Evolutionary conservation across 2,113 vertebrate species (phyloP).

Genomic region (Alaudala cheleensis): DNA sequence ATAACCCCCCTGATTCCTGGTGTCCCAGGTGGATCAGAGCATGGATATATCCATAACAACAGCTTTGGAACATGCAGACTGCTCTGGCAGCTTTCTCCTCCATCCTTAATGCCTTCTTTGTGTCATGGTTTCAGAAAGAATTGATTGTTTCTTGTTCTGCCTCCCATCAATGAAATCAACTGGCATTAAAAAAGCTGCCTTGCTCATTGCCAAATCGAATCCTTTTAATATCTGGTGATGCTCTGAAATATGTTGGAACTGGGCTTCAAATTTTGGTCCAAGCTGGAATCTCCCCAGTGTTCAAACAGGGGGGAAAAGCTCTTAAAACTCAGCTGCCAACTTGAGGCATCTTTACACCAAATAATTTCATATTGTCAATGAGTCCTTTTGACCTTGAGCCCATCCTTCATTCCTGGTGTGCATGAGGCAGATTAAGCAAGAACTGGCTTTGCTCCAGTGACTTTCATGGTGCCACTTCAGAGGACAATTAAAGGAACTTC

Average conservation of each 20-base stretch:
- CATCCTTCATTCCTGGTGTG: neutral
- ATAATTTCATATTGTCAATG: neutral
- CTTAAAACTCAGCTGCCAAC: constrained; percentile 3
- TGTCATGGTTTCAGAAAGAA: neutral
- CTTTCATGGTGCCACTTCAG: neutral
- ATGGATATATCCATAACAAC: neutral
- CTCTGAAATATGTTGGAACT: constrained; percentile 22
- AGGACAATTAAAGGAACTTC: neutral
- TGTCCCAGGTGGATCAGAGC: neutral
- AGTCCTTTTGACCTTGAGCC: constrained; percentile 3
- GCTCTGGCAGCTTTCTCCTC: neutral
- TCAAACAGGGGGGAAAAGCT: neutral
- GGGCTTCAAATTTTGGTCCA: neutral
- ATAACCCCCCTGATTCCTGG: neutral
- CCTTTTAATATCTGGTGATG: constrained; percentile 48
- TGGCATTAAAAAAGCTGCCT: neutral
- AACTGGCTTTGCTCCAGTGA: neutral
- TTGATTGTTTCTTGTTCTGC: constrained; percentile 9
- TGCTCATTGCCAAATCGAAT: constrained; percentile 14
- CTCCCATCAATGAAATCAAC: constrained; percentile 34
- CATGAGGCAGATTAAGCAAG: neutral
- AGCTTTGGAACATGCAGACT: neutral
- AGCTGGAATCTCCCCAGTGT: constrained; percentile 32
- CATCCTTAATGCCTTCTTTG: neutral
- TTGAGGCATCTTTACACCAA: neutral